These are phyloP conservation scores for Piezodorus guildinii DNA, from an alignment of 1,140 invertebrate species.

Conservation along the genomic window DNA sequence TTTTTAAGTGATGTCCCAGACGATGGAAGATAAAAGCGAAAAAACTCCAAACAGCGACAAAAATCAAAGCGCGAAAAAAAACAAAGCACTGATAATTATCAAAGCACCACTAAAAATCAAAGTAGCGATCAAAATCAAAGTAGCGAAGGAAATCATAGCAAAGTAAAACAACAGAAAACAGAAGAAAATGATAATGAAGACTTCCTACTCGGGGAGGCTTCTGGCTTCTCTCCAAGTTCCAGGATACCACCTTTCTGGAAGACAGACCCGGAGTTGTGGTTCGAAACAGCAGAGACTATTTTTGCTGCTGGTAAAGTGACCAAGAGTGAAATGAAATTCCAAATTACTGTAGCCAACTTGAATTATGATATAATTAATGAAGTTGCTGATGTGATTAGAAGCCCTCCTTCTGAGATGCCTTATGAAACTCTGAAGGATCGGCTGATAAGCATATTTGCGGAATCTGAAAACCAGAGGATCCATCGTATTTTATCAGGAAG, in stretches of 20 bases:
- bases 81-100: too few relatives aligned
- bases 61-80: too few relatives aligned
- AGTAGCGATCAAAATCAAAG: too few relatives aligned
- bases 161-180: too few relatives aligned
- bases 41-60: too few relatives aligned
- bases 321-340: constrained; percentile 24
- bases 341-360: constrained; percentile 21
- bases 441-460: constrained; percentile 2
- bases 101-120: too few relatives aligned
- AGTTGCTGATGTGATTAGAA: constrained; percentile 11
- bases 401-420: neutral
- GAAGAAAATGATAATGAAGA: too few relatives aligned
- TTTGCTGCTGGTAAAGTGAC: constrained; percentile 25
- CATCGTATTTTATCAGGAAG: constrained; percentile 14
- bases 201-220: neutral
- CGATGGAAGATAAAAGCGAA: too few relatives aligned
- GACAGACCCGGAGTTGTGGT: constrained; percentile 29
- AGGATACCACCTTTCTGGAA: constrained; percentile 29
- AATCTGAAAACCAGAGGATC: constrained; percentile 14
- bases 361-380: constrained; percentile 7
- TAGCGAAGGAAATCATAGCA: too few relatives aligned
- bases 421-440: constrained; percentile 16
- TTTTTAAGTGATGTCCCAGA: too few relatives aligned
- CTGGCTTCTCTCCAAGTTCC: neutral
- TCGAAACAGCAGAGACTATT: constrained; percentile 27